A percentile compares a stretch with the other conserved stretches of the same genome.
Evolutionary conservation across 2,113 vertebrate genomes (phyloP).

Genomic region (Hemibagrus wyckioides): DNA sequence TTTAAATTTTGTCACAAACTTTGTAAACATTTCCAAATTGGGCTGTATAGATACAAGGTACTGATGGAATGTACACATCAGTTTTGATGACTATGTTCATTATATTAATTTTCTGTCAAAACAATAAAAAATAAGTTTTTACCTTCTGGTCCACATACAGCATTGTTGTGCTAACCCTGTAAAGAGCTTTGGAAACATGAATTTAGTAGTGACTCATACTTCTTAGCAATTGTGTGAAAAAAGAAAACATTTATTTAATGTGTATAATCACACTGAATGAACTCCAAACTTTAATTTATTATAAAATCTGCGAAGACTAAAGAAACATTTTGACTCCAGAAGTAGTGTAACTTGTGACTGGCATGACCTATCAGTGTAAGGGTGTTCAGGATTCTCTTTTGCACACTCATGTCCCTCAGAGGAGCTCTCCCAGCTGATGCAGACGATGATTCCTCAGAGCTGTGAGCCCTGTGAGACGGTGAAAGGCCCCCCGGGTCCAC

Average conservation of each 20-base stretch:
- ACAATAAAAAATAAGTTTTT: too few relatives aligned
- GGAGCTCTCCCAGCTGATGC: slow-evolving; percentile 74
- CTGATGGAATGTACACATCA: too few relatives aligned
- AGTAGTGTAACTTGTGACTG: background rate
- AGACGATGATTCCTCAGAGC: slow-evolving; percentile 59
- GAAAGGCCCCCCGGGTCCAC: slow-evolving; percentile 71
- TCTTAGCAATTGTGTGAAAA: background rate
- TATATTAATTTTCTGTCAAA: background rate
- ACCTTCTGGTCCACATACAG: background rate
- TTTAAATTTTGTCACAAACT: background rate
- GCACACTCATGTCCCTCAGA: slow-evolving; percentile 53
- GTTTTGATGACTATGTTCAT: too few relatives aligned
- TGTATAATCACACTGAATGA: background rate
- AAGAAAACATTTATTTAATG: background rate
- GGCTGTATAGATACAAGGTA: background rate
- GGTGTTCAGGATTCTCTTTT: background rate
- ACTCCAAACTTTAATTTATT: background rate
- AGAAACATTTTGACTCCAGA: background rate
- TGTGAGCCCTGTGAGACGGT: slow-evolving; percentile 69
- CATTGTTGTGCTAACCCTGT: background rate
- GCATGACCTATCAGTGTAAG: background rate
- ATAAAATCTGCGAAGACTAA: background rate
- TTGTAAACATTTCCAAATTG: background rate
- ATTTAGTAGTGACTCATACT: background rate
- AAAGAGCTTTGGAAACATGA: background rate